These are phyloP conservation scores for Nymphalis io DNA, from an alignment of 1,140 invertebrate genomes.

Conservation along the genomic window DNA sequence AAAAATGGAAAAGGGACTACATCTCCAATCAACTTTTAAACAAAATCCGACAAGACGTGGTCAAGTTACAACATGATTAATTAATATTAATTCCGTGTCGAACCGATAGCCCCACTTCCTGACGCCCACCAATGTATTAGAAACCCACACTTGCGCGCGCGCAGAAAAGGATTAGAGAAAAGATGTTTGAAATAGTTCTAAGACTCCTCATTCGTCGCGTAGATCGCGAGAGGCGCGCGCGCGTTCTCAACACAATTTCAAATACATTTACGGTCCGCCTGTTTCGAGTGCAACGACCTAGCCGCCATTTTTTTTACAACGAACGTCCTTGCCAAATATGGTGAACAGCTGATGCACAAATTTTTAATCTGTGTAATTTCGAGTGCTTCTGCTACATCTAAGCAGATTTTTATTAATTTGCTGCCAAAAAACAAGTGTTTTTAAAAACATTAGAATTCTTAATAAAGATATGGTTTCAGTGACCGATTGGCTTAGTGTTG, in stretches of 20 bases:
- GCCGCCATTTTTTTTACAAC: slow-evolving; percentile 57
- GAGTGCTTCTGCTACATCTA: slow-evolving; percentile 31
- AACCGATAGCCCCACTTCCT: slow-evolving; percentile 63
- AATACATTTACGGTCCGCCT: slow-evolving; percentile 57
- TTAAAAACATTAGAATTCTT: background rate
- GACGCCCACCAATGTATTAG: slow-evolving; percentile 58
- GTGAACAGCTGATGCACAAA: slow-evolving; percentile 63
- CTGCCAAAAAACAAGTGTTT: background rate
- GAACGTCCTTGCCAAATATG: slow-evolving; percentile 60
- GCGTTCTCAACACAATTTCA: slow-evolving; percentile 46
- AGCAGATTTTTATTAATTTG: background rate
- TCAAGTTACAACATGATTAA: slow-evolving; percentile 43
- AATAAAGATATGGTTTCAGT: background rate
- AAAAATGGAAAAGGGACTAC: background rate
- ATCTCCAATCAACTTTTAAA: slow-evolving; percentile 18
- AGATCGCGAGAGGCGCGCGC: slow-evolving; percentile 65
- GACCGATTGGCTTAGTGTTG: slow-evolving; percentile 21
- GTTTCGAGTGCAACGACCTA: slow-evolving; percentile 57
- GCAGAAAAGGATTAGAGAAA: slow-evolving; percentile 74
- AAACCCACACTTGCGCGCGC: slow-evolving; percentile 63
- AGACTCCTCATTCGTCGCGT: slow-evolving; percentile 69
- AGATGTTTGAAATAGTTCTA: slow-evolving; percentile 77
- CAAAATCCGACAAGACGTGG: slow-evolving; percentile 23
- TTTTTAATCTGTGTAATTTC: slow-evolving; percentile 38
- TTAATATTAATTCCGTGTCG: slow-evolving; percentile 53